Percentiles rank a stretch among this genome's conserved stretches.
Evolutionary conservation across 2,113 vertebrate genomes (phyloP).

Genomic region (Hippopotamus amphibius): DNA sequence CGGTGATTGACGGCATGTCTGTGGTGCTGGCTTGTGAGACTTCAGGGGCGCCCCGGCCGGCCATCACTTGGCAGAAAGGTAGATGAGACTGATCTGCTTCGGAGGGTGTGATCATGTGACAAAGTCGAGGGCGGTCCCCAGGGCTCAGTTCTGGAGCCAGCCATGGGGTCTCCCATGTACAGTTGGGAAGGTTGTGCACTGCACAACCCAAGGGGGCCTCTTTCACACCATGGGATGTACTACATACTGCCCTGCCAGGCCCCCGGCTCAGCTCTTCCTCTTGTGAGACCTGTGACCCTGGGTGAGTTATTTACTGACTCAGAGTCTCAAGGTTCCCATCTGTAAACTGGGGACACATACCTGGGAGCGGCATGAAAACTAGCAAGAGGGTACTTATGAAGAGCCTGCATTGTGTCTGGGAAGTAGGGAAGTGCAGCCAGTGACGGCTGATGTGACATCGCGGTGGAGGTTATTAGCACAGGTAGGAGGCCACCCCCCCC

Average conservation of each 20-base stretch:
- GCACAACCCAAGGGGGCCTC: not conserved
- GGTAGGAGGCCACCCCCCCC: accelerated
- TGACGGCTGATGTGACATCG: accelerated
- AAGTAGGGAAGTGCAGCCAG: accelerated
- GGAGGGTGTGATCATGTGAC: not conserved
- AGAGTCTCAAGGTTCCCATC: not conserved
- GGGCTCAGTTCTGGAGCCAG: not conserved
- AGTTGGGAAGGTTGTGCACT: not conserved
- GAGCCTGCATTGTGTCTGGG: accelerated
- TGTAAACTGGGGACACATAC: not conserved
- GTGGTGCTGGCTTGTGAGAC: conserved; percentile 97
- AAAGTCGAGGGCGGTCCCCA: no score
- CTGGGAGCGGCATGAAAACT: accelerated
- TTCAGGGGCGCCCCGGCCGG: conserved; percentile 95
- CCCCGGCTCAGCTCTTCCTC: not conserved
- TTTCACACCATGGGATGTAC: accelerated
- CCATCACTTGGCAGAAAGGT: conserved; percentile 99
- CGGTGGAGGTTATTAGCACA: accelerated
- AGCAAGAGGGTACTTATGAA: accelerated
- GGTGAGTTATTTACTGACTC: not conserved
- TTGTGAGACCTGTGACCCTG: not conserved
- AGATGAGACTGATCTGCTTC: not conserved
- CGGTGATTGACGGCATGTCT: conserved; percentile 97
- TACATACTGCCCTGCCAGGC: accelerated
- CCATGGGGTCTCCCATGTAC: accelerated